A percentile compares a stretch with the other conserved stretches of the same genome.
phyloP scores from a whole-genome alignment of 2,113 vertebrate species.

The Cyprinodon brontotheroides region DNA sequence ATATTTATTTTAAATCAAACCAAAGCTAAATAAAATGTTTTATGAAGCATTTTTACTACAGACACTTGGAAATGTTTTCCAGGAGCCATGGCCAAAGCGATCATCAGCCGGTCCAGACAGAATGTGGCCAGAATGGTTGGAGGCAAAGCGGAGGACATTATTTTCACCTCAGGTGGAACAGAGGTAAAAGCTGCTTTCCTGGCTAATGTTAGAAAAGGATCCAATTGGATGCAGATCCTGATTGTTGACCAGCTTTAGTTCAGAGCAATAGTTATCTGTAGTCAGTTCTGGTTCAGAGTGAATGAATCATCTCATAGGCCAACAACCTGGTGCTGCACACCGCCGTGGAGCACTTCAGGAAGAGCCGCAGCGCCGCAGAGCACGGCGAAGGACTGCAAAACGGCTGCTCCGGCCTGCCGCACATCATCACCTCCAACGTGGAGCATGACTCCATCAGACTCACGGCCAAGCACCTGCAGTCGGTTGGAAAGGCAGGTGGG shows the following conservation, averaged over 20 bases:
- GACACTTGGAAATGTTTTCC: not conserved
- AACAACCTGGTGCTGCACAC: slow-evolving; percentile 94
- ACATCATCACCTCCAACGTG: slow-evolving; percentile 86
- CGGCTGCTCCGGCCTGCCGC: slow-evolving; percentile 68
- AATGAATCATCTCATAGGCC: slow-evolving; percentile 75
- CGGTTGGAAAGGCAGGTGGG: slow-evolving; percentile 81
- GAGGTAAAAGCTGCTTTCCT: slow-evolving; percentile 80
- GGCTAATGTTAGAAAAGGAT: not conserved
- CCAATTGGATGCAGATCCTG: not conserved
- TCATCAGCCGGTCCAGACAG: slow-evolving; percentile 83
- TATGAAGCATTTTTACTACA: not conserved
- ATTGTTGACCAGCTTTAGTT: not conserved
- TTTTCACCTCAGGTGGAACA: slow-evolving; percentile 95
- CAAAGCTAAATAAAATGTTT: not conserved
- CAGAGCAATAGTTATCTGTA: not conserved
- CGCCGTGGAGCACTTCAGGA: slow-evolving; percentile 79
- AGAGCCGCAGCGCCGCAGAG: slow-evolving; percentile 29
- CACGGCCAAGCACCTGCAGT: slow-evolving; percentile 79
- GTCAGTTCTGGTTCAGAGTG: not conserved
- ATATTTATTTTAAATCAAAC: not conserved
- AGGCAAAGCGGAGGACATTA: slow-evolving; percentile 82
- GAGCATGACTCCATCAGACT: slow-evolving; percentile 92
- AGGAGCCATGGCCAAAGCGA: slow-evolving; percentile 86
- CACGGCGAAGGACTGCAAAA: slow-evolving; percentile 12
- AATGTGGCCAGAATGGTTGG: slow-evolving; percentile 87